Conservation (phyloP, 2,797 vertebrate species). For the Eulemur rubriventer region DNA sequence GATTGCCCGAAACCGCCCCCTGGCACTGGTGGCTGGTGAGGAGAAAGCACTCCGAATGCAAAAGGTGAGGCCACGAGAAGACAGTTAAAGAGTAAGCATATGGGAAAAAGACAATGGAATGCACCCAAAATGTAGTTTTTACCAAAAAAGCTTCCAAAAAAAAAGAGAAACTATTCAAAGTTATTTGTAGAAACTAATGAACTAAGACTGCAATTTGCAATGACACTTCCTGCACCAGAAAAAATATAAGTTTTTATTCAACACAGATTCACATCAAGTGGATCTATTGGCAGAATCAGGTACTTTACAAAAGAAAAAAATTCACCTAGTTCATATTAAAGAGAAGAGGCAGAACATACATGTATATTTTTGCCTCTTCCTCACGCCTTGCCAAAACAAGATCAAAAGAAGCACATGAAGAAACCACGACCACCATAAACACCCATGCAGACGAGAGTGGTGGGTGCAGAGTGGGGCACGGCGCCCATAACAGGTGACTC, state of each 20-base stretch:
- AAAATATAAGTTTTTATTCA: not conserved
- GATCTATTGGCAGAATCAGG: not conserved
- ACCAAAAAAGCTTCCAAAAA: not conserved
- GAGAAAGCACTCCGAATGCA: not conserved
- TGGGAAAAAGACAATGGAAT: not conserved
- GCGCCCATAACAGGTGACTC: not conserved
- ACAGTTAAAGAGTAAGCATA: too few relatives aligned
- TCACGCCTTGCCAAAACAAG: not conserved
- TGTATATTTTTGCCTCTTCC: not conserved
- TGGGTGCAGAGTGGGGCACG: fast-evolving
- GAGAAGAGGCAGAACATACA: not conserved
- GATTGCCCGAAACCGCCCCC: not conserved
- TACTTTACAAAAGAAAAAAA: not conserved
- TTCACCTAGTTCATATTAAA: not conserved
- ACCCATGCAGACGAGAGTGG: not conserved
- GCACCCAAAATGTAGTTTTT: not conserved
- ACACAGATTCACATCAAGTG: not conserved
- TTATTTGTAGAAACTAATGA: not conserved
- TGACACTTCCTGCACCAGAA: not conserved
- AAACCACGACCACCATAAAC: not conserved
- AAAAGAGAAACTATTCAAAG: not conserved
- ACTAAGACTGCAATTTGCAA: not conserved
- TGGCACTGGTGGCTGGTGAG: not conserved
- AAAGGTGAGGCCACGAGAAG: not conserved
- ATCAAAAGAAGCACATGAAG: too few relatives aligned